phyloP scores from a whole-genome alignment of 2,888 invertebrate genomes.

The Phania funesta region DNA sequence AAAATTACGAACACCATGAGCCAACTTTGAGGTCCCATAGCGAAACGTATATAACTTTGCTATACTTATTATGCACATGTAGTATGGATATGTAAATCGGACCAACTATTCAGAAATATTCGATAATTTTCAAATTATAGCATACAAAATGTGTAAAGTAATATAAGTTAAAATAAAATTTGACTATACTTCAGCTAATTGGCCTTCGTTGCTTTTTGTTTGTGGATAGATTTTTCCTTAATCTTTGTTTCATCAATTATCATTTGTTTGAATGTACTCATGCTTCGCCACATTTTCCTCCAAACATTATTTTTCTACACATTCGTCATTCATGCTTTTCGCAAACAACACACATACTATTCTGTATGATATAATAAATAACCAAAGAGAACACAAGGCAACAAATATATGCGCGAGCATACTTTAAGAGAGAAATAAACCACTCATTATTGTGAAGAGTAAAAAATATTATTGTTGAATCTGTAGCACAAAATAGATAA shows the following conservation, averaged over 20 bases:
- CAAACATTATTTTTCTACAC: background rate
- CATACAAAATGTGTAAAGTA: no score
- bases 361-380: background rate
- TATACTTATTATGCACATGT: no score
- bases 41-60: no score
- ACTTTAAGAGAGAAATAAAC: conserved; percentile 41
- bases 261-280: conserved; percentile 11
- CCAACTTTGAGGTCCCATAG: no score
- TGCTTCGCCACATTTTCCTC: conserved; percentile 22
- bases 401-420: conserved; percentile 56
- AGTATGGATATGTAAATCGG: no score
- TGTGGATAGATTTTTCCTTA: background rate
- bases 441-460: no score
- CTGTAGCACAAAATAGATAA: no score
- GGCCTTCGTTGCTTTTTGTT: background rate
- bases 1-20: no score
- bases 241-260: conserved; percentile 28
- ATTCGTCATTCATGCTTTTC: conserved; percentile 53
- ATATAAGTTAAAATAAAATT: no score
- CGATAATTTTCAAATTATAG: no score
- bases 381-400: background rate
- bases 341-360: conserved; percentile 20
- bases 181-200: conserved; percentile 1
- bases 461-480: no score
- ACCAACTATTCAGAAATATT: no score